Percentiles rank a stretch among this genome's conserved stretches.
phyloP scores from a whole-genome alignment of 2,797 vertebrate genomes.

The Potorous gilbertii region DNA sequence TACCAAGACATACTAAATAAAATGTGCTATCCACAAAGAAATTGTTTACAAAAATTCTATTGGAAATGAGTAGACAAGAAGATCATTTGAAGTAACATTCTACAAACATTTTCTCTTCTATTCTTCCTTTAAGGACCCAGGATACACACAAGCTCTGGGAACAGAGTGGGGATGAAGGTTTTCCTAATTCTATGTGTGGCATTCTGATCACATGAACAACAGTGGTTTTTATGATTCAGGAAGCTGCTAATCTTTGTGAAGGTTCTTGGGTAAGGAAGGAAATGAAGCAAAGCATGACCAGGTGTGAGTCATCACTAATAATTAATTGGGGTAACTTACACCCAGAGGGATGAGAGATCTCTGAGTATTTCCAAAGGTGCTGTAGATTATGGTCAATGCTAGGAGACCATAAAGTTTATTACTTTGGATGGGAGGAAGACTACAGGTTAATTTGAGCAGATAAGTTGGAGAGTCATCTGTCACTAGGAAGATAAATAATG shows the following conservation, averaged over 20 bases:
- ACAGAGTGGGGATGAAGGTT: slow-evolving; percentile 16
- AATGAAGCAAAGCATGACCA: not conserved
- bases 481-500: not conserved
- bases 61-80: slow-evolving; percentile 49
- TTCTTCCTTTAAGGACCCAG: not conserved
- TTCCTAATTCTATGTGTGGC: slow-evolving; percentile 1
- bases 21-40: slow-evolving; percentile 64
- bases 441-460: not conserved
- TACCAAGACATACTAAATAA: slow-evolving; percentile 67
- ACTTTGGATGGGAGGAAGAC: not conserved
- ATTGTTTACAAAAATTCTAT: slow-evolving; percentile 46
- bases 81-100: slow-evolving; percentile 22
- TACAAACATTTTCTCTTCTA: slow-evolving; percentile 25
- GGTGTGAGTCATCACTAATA: not conserved
- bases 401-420: not conserved
- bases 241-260: not conserved
- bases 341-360: not conserved
- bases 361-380: not conserved
- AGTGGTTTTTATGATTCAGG: not conserved
- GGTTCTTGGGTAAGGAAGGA: not conserved
- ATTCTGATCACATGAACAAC: slow-evolving; percentile 1
- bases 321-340: not conserved
- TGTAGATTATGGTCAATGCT: not conserved
- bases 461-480: not conserved
- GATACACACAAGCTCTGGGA: slow-evolving; percentile 23